phyloP scores from a whole-genome alignment of 2,888 invertebrate genomes.

The Minunthozetes semirufus region DNA sequence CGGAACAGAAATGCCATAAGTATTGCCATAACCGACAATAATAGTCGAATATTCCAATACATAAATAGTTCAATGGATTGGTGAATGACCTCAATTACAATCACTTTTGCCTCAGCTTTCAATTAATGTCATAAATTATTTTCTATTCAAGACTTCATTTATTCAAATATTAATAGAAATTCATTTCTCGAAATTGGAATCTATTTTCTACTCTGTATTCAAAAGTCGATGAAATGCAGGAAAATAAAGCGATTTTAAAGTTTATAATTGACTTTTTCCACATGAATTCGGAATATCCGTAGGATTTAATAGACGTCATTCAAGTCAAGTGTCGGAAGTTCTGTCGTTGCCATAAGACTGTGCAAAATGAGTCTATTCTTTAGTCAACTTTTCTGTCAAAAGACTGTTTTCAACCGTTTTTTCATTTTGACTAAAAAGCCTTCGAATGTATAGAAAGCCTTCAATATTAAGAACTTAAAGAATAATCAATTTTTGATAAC shows the following conservation, averaged over 20 bases:
- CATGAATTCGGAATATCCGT: background rate
- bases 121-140: background rate
- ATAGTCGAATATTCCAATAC: too few relatives aligned
- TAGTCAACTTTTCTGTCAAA: background rate
- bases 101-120: background rate
- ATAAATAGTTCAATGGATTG: background rate
- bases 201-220: background rate
- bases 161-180: background rate
- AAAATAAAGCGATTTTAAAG: background rate
- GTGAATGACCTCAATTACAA: background rate
- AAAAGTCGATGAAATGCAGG: background rate
- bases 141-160: background rate
- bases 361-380: background rate
- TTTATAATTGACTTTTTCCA: conserved; percentile 13
- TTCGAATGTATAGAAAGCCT: background rate
- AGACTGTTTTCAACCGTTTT: background rate
- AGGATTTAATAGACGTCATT: background rate
- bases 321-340: conserved; percentile 10
- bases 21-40: background rate
- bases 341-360: conserved; percentile 1
- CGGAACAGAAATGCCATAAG: background rate
- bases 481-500: conserved; percentile 5
- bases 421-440: background rate
- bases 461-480: background rate
- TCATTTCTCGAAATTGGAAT: background rate